Conservation (phyloP, 2,888 invertebrate genomes). For the Patella ulyssiponensis region DNA sequence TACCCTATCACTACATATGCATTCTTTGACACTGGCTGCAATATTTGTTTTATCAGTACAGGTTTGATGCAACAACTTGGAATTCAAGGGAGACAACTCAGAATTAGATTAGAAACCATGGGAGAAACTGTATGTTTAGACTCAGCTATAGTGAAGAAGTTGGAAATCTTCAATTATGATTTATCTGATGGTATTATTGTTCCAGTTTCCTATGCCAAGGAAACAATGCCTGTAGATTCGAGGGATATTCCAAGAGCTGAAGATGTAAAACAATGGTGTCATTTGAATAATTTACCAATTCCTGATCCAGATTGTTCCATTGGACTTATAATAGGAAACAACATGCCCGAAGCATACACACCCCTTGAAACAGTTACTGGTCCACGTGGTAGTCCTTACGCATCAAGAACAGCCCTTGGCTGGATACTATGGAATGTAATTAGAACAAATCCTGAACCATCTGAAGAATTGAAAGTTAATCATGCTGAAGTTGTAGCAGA, state of each 20-base stretch:
- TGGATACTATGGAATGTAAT: conserved; percentile 31
- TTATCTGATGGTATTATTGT: neutral
- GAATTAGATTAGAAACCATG: conserved; percentile 3
- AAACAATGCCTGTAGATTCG: neutral
- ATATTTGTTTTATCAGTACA: neutral
- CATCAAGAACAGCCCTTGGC: conserved; percentile 24
- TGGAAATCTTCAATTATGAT: neutral
- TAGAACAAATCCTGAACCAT: neutral
- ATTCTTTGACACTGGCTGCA: conserved; percentile 8
- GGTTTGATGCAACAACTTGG: neutral
- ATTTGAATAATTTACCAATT: conserved; percentile 12
- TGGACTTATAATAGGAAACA: conserved; percentile 12
- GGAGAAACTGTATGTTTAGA: neutral
- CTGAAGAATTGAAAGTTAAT: neutral
- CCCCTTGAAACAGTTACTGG: neutral
- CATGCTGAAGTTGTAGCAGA: conserved; percentile 77
- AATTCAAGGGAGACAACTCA: neutral
- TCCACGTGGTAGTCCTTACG: conserved; percentile 23
- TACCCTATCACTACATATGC: neutral
- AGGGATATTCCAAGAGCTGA: neutral
- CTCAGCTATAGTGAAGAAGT: neutral
- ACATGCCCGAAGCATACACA: conserved; percentile 7
- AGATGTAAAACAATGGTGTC: conserved; percentile 10
- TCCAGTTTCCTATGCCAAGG: neutral
- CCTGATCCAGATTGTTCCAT: neutral